Evolutionary conservation across 2,113 vertebrate genomes (phyloP).

Genomic region (Callospermophilus lateralis): DNA sequence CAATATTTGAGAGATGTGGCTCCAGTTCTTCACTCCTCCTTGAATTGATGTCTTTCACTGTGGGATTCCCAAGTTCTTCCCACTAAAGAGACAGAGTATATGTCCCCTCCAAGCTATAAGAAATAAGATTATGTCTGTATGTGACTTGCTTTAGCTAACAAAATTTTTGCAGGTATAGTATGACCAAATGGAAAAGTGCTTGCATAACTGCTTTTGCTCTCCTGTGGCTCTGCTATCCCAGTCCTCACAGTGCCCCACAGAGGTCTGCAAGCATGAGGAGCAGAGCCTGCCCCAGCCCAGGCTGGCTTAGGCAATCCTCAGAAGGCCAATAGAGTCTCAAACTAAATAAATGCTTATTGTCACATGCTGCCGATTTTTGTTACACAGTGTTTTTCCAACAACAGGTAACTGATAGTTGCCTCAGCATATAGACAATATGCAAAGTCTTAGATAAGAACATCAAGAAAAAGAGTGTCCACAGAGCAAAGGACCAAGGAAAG

Average conservation of each 20-base stretch:
- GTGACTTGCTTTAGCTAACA: not conserved
- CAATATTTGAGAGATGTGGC: not conserved
- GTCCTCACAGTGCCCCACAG: not conserved
- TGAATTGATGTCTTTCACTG: not conserved
- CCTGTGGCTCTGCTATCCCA: not conserved
- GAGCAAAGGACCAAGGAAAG: not conserved
- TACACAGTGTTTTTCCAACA: not conserved
- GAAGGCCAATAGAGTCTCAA: not conserved
- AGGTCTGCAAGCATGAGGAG: not conserved
- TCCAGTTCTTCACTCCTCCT: not conserved
- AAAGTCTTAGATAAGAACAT: not conserved
- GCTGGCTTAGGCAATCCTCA: not conserved
- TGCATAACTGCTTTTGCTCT: not conserved
- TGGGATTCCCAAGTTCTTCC: not conserved
- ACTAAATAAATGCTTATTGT: not conserved
- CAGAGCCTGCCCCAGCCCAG: not conserved
- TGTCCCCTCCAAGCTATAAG: constrained; percentile 15
- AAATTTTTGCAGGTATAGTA: not conserved
- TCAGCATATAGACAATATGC: not conserved
- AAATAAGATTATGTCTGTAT: too few relatives aligned
- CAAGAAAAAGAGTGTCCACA: not conserved
- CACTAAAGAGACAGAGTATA: not conserved
- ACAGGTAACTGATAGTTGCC: not conserved
- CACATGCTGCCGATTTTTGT: not conserved
- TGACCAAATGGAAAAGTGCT: not conserved